Percentiles rank a stretch among this genome's conserved stretches.
phyloP scores from a whole-genome alignment of 2,888 invertebrate species.

The Oscheius onirici region DNA sequence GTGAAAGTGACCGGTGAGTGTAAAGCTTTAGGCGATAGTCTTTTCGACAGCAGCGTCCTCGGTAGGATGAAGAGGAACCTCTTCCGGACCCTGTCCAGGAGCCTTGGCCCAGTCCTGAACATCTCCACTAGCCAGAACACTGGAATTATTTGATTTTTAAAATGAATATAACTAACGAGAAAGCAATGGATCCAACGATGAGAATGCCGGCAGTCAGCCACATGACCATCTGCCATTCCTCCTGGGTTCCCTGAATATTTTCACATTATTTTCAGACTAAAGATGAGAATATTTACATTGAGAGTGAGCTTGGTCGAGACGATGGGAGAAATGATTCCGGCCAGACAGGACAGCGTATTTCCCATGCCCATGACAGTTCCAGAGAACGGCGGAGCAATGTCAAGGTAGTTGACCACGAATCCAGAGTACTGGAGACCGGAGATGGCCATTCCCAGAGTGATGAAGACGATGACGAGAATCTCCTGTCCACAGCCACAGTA shows the following conservation, averaged over 20 bases:
- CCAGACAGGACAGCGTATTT: conserved; percentile 71
- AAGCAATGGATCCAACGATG: conserved; percentile 72
- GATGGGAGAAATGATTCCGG: conserved; percentile 70
- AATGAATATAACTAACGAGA: conserved; percentile 40
- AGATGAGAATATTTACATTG: conserved; percentile 44
- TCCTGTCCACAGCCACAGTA: conserved; percentile 70
- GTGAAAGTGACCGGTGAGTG: background rate
- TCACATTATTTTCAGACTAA: background rate
- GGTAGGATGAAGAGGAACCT: conserved; percentile 45
- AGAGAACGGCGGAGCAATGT: conserved; percentile 70
- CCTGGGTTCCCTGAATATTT: conserved; percentile 67
- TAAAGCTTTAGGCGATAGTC: background rate
- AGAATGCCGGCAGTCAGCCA: conserved; percentile 71
- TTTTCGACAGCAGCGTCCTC: conserved; percentile 29
- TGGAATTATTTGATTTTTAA: conserved; percentile 15
- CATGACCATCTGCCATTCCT: conserved; percentile 70
- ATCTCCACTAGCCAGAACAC: conserved; percentile 48
- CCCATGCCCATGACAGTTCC: conserved; percentile 69
- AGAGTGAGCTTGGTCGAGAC: conserved; percentile 65
- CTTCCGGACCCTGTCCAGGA: conserved; percentile 40
- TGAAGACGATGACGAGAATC: conserved; percentile 64
- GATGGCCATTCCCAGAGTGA: conserved; percentile 64
- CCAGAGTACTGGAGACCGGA: conserved; percentile 71
- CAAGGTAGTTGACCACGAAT: conserved; percentile 71
- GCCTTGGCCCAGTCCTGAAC: conserved; percentile 56